Evolutionary conservation across 1,140 invertebrate species (phyloP).

Genomic region (Cotesia chilonis): DNA sequence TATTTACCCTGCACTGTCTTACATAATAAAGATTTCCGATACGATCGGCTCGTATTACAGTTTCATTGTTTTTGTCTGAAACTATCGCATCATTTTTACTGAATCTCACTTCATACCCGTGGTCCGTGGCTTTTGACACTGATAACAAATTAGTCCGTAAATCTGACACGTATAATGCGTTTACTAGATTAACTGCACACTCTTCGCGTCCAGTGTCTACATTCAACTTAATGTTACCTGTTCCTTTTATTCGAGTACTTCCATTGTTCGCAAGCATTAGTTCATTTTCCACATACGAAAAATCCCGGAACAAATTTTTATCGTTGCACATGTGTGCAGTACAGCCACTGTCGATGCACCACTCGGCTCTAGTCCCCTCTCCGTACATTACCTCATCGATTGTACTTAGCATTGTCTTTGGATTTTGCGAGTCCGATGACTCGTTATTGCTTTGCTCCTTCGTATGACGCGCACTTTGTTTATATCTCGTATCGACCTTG

Average conservation of each 20-base stretch:
- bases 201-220: slow-evolving; percentile 24
- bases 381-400: slow-evolving; percentile 25
- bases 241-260: slow-evolving; percentile 23
- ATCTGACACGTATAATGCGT: slow-evolving; percentile 35
- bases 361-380: background rate
- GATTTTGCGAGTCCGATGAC: background rate
- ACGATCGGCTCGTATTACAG: slow-evolving; percentile 23
- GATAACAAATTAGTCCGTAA: slow-evolving; percentile 41
- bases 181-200: slow-evolving; percentile 32
- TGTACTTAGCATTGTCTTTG: slow-evolving; percentile 20
- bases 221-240: slow-evolving; percentile 31
- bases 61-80: slow-evolving; percentile 14
- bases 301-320: slow-evolving; percentile 25
- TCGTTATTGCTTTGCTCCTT: background rate
- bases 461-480: too few species aligned
- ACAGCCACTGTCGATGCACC: slow-evolving; percentile 39
- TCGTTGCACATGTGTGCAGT: slow-evolving; percentile 37
- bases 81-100: slow-evolving; percentile 31
- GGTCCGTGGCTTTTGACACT: slow-evolving; percentile 33
- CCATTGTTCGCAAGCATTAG: slow-evolving; percentile 35
- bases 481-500: too few species aligned
- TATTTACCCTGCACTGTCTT: slow-evolving; percentile 13
- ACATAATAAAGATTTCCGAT: slow-evolving; percentile 34
- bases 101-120: slow-evolving; percentile 31
- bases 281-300: slow-evolving; percentile 17